phyloP scores from a whole-genome alignment of 2,888 invertebrate genomes.

The Pachydiplax longipennis region DNA sequence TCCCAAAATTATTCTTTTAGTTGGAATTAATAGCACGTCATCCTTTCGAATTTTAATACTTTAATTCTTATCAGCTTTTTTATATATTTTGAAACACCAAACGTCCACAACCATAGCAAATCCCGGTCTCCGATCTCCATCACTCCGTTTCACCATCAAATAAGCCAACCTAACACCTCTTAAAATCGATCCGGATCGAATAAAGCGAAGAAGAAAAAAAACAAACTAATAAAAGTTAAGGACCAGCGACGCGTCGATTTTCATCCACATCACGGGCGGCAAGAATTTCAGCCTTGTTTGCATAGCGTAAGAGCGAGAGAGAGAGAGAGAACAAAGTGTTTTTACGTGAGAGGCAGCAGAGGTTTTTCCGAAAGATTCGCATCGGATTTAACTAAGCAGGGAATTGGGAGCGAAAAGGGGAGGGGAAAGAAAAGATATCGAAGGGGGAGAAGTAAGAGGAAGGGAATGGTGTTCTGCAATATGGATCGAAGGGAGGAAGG shows the following conservation, averaged over 20 bases:
- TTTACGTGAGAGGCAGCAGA: neutral
- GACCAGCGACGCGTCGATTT: neutral
- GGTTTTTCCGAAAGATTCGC: conserved; percentile 2
- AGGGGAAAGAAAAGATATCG: neutral
- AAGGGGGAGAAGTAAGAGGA: neutral
- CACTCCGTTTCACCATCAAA: too few relatives aligned
- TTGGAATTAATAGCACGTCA: too few relatives aligned
- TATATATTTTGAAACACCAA: too few relatives aligned
- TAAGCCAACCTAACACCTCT: too few relatives aligned
- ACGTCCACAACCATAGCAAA: too few relatives aligned
- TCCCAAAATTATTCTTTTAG: too few relatives aligned
- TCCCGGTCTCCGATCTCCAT: too few relatives aligned
- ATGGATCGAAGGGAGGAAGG: conserved; percentile 39
- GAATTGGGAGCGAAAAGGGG: neutral
- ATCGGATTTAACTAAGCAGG: neutral
- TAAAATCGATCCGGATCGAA: neutral
- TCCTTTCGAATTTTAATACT: too few relatives aligned
- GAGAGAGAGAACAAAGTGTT: neutral
- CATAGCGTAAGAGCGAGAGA: neutral
- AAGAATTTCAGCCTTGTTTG: neutral
- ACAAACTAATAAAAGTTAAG: neutral
- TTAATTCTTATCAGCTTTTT: too few relatives aligned
- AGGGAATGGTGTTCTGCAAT: conserved; percentile 11
- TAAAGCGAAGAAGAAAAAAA: neutral
- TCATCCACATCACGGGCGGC: neutral